These are phyloP conservation scores for Amaurobius ferox DNA, from an alignment of 2,888 invertebrate genomes.

Conservation along the genomic window DNA sequence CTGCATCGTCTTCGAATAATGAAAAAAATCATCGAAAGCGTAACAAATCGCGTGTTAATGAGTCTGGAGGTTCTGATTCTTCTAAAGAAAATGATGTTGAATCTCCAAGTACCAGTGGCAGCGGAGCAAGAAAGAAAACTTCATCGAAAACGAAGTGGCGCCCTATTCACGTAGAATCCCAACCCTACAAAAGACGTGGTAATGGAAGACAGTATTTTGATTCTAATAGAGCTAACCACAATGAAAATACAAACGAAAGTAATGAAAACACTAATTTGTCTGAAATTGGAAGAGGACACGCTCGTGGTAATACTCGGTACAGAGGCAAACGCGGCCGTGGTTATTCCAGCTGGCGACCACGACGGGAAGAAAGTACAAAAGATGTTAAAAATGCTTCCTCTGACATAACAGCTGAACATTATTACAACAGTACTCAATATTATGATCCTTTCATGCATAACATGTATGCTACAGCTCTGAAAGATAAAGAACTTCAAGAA, in stretches of 20 bases:
- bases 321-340: not conserved
- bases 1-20: not conserved
- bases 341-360: not conserved
- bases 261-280: too few relatives aligned
- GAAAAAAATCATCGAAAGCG: not conserved
- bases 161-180: not conserved
- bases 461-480: not conserved
- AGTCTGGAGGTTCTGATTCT: not conserved
- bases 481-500: not conserved
- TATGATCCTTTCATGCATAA: not conserved
- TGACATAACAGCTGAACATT: too few relatives aligned
- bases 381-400: not conserved
- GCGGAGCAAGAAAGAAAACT: not conserved
- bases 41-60: not conserved
- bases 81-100: constrained; percentile 3
- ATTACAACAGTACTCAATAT: not conserved
- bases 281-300: not conserved
- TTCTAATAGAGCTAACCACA: not conserved
- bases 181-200: not conserved
- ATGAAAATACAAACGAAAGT: too few relatives aligned
- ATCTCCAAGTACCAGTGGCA: not conserved
- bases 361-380: too few relatives aligned
- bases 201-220: not conserved
- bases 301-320: not conserved
- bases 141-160: not conserved